Evolutionary conservation across 2,797 vertebrate species (phyloP).

Genomic region (Acropternis orthonyx): DNA sequence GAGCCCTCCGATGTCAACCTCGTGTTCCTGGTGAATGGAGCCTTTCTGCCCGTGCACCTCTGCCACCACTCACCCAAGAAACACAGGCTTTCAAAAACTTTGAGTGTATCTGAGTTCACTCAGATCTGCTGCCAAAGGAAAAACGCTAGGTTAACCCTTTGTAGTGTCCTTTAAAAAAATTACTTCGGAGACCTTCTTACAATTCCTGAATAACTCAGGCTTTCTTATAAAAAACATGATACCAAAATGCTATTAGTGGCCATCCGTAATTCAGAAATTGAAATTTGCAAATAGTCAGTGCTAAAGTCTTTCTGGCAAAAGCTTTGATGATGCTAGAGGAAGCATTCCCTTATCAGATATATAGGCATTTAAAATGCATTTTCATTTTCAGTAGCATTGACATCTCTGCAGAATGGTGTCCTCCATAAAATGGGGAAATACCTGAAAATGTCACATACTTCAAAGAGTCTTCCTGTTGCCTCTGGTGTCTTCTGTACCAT

Average conservation of each 20-base stretch:
- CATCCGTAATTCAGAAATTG: not conserved
- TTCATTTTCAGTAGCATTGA: not conserved
- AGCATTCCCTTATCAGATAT: not conserved
- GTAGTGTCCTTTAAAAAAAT: not conserved
- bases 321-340: not conserved
- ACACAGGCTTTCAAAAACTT: not conserved
- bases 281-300: not conserved
- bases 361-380: not conserved
- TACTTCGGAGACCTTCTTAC: not conserved
- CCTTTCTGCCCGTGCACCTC: not conserved
- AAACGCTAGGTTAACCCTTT: not conserved
- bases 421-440: not conserved
- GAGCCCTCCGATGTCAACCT: not conserved
- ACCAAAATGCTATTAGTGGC: not conserved
- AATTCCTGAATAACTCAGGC: not conserved
- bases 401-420: not conserved
- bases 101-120: not conserved
- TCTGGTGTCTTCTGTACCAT: not conserved
- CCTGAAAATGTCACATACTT: not conserved
- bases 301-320: not conserved
- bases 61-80: not conserved
- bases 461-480: not conserved
- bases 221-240: not conserved
- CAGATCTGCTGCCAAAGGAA: not conserved
- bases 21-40: rapidly evolving